Conservation (phyloP, 2,888 invertebrate species). For the Stramonita haemastoma region DNA sequence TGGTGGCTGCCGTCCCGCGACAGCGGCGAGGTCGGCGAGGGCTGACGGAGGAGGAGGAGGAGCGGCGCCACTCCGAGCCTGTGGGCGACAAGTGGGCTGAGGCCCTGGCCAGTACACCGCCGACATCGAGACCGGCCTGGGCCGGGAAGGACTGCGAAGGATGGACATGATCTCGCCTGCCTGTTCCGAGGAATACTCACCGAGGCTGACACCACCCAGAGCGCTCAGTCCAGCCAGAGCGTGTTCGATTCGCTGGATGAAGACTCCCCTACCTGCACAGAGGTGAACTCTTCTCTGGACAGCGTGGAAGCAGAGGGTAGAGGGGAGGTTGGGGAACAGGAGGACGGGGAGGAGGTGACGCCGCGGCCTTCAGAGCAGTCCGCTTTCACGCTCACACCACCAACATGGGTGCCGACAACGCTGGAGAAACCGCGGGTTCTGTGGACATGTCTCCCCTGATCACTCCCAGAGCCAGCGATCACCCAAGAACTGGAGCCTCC, state of each 20-base stretch:
- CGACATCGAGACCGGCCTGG: conserved; percentile 44
- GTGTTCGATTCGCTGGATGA: background rate
- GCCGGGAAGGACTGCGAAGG: conserved; percentile 17
- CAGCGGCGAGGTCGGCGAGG: conserved; percentile 46
- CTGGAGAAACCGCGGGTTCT: background rate
- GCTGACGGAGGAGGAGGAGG: conserved; percentile 52
- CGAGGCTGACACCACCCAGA: background rate
- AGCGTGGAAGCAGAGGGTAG: background rate
- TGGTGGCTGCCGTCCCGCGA: conserved; percentile 54
- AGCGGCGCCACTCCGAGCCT: conserved; percentile 66
- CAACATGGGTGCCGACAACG: background rate
- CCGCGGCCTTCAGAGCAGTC: background rate
- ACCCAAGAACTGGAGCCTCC: background rate
- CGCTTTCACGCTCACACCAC: background rate
- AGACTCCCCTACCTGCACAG: background rate
- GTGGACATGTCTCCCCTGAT: background rate
- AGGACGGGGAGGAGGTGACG: background rate
- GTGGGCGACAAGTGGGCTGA: conserved; percentile 60
- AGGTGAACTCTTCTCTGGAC: background rate
- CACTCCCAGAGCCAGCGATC: background rate
- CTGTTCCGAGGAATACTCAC: background rate
- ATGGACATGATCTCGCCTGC: background rate
- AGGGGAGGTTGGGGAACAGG: background rate
- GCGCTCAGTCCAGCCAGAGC: background rate
- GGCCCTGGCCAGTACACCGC: conserved; percentile 58